Evolutionary conservation across 2,113 vertebrate genomes (phyloP).

Genomic region (Sphaerodactylus townsendi): DNA sequence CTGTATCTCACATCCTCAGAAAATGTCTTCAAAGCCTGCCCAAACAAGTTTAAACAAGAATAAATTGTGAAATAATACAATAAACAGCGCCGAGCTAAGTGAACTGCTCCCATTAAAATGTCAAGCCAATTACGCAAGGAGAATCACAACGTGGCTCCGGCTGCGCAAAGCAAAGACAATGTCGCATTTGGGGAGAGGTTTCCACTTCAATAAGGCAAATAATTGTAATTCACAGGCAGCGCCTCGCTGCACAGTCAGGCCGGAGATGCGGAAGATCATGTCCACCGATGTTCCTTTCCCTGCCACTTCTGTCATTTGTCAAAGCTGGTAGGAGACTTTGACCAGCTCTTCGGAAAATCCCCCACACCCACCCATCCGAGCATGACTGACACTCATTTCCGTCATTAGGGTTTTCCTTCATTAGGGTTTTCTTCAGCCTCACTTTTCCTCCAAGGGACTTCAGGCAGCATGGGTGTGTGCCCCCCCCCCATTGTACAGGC

Average conservation of each 20-base stretch:
- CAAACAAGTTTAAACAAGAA: background rate
- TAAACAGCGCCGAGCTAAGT: background rate
- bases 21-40: background rate
- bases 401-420: too few relatives aligned
- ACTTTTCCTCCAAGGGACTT: too few relatives aligned
- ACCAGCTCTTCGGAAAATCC: too few relatives aligned
- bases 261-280: background rate
- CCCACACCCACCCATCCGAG: background rate
- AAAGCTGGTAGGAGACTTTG: background rate
- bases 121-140: slow-evolving; percentile 13
- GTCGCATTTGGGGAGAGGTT: background rate
- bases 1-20: background rate
- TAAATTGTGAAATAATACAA: background rate
- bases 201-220: background rate
- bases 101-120: slow-evolving; percentile 20
- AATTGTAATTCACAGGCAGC: background rate
- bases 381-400: background rate
- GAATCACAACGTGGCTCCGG: background rate
- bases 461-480: too few relatives aligned
- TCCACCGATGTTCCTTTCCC: too few relatives aligned
- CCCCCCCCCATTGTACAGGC: too few relatives aligned
- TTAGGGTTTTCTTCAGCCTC: too few relatives aligned
- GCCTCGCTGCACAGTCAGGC: background rate
- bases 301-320: background rate
- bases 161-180: background rate